phyloP scores from a whole-genome alignment of 2,113 vertebrate species.

The Colistium nudipinnis region DNA sequence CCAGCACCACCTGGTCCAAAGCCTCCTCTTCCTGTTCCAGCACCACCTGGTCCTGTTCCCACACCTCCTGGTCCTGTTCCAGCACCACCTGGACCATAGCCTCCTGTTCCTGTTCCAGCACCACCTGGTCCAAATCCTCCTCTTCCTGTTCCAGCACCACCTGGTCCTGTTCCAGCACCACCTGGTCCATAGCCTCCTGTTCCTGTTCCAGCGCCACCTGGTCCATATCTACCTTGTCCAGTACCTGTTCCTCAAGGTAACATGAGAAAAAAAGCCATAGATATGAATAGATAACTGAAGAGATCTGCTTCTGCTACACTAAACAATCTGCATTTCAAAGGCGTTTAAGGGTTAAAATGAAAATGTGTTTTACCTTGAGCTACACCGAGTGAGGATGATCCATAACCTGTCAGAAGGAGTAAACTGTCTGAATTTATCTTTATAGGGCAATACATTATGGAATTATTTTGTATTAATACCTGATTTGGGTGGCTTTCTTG shows the following conservation, averaged over 20 bases:
- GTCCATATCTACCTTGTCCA: no score
- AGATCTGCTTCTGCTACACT: no score
- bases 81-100: slow-evolving; percentile 37
- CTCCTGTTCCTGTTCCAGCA: slow-evolving; percentile 21
- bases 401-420: slow-evolving; percentile 52
- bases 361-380: slow-evolving; percentile 35
- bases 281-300: not conserved
- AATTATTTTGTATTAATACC: slow-evolving; percentile 43
- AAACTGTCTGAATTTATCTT: not conserved
- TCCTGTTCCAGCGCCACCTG: accelerated
- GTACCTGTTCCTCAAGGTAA: no score
- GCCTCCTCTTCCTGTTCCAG: slow-evolving; percentile 9
- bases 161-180: slow-evolving; percentile 18
- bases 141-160: slow-evolving; percentile 22
- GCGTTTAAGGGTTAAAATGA: not conserved
- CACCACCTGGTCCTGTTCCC: not conserved
- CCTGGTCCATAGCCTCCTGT: slow-evolving; percentile 37
- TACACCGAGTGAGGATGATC: slow-evolving; percentile 59
- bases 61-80: slow-evolving; percentile 16
- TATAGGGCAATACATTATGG: not conserved
- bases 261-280: no score
- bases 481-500: slow-evolving; percentile 66
- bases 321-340: not conserved
- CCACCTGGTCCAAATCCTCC: slow-evolving; percentile 37
- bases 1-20: slow-evolving; percentile 39